Evolutionary conservation across 2,888 invertebrate species (phyloP), one percentile per base, ranked within the genome.

Genomic region (Cylloceria caligata): DNA sequence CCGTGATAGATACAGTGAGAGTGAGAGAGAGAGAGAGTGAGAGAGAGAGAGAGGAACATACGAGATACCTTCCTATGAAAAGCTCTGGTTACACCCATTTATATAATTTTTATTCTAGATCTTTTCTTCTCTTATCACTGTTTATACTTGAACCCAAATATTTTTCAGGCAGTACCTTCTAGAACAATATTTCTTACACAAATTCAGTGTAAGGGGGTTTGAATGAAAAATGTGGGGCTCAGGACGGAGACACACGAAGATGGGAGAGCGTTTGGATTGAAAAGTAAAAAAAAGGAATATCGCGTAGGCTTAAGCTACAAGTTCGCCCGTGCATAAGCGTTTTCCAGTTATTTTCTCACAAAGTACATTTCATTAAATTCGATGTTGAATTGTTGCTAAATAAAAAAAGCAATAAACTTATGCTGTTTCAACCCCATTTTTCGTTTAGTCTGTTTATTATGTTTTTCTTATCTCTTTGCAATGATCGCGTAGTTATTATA

Each of bases 181-280:
- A 88, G 88, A 90, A 90, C 87, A 89, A 87, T n/a, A n/a, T 89
- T 88, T 89, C 88, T 87, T 83, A 87, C 85, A 87, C 76, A 87
- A 86, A 83, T 85, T 34, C 47, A 52, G 81, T 49, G 60, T 64
- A 45, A 69, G 55, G 27, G 49, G 21, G 9, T 13, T 3, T 21
- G 21, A 27, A 34, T 13, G 47, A 47, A 39, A 3, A 30, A 55
- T 67, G 65, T 42, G 39, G 60, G 47, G 5, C 7, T 52, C 16
- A 49, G 67, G 68, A 55, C 62, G 73, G 62, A 80, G n/a, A 60
- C 21, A 60, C 16, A 27, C n/a, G 16, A 0, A 36, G 39, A 62
- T 16, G 24, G 19, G 42, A 73, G 52, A 64, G 34, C 16, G 30
- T 69, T 9, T 11, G 68, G 42, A 4, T 75, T 52, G 7, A 57